phyloP scores from a whole-genome alignment of 2,113 vertebrate genomes.

The Onychorhynchus coronatus region DNA sequence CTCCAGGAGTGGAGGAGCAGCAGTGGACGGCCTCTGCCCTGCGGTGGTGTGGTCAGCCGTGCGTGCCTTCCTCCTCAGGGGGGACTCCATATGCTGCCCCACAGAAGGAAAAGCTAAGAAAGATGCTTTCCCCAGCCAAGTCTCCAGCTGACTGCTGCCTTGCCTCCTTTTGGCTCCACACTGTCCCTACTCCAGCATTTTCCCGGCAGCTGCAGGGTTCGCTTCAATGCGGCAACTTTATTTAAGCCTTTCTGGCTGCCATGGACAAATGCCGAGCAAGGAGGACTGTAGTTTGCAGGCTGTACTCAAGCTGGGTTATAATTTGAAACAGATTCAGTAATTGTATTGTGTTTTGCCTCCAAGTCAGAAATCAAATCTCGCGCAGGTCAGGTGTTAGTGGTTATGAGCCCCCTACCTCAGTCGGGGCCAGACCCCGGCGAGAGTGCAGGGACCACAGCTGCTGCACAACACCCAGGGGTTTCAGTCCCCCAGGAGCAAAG shows the following conservation, averaged over 20 bases:
- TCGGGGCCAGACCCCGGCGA: fast-evolving
- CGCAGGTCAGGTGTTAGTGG: background rate
- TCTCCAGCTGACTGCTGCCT: background rate
- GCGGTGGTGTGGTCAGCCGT: fast-evolving
- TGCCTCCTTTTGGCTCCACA: fast-evolving
- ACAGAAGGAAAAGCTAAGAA: fast-evolving
- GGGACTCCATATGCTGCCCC: background rate
- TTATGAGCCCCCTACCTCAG: background rate
- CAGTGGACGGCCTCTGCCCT: fast-evolving
- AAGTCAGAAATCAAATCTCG: background rate
- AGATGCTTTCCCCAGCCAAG: background rate
- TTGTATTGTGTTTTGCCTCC: background rate
- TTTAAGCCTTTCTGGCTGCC: background rate
- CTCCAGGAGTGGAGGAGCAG: fast-evolving
- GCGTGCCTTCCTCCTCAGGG: fast-evolving
- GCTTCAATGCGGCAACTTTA: background rate
- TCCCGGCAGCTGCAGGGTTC: background rate
- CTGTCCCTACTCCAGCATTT: background rate
- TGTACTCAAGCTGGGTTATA: background rate
- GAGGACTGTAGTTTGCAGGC: background rate
- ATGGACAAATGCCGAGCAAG: background rate
- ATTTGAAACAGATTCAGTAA: background rate
- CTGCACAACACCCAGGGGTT: fast-evolving
- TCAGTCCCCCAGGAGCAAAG: background rate
- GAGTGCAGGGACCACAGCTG: background rate